A percentile compares a stretch with the other conserved stretches of the same genome.
Evolutionary conservation across 2,797 vertebrate genomes (phyloP).

Genomic region (Crenuchus spilurus): DNA sequence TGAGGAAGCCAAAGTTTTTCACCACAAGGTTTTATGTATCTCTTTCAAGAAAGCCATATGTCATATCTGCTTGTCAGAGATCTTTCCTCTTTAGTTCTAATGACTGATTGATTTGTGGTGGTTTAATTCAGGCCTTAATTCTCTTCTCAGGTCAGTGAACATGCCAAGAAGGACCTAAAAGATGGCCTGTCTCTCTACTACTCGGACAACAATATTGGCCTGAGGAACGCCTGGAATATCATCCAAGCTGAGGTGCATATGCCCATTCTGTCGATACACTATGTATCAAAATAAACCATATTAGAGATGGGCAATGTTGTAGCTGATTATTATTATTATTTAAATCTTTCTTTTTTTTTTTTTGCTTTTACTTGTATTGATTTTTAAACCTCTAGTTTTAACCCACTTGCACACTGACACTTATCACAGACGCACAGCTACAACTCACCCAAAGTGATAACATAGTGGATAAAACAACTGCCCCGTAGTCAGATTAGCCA

Average conservation of each 20-base stretch:
- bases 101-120: not conserved
- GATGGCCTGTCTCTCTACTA: constrained; percentile 94
- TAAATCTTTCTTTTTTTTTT: too few species aligned
- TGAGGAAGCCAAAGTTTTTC: constrained; percentile 18
- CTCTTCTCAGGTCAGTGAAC: constrained; percentile 87
- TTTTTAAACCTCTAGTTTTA: not conserved
- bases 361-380: too few species aligned
- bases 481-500: too few species aligned
- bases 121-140: constrained; percentile 10
- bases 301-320: too few species aligned
- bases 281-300: not conserved
- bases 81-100: not conserved
- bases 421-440: too few species aligned
- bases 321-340: too few species aligned
- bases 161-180: constrained; percentile 93
- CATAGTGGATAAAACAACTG: not conserved
- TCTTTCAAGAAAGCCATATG: not conserved
- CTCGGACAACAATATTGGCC: constrained; percentile 93
- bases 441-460: not conserved
- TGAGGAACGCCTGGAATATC: constrained; percentile 98
- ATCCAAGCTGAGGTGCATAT: constrained; percentile 93
- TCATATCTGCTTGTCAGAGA: not conserved
- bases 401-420: not conserved
- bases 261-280: not conserved
- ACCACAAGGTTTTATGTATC: constrained; percentile 12